Evolutionary conservation across 2,888 invertebrate genomes (phyloP), one percentile per base, ranked within the genome.

Genomic region (Oasisia sp.): DNA sequence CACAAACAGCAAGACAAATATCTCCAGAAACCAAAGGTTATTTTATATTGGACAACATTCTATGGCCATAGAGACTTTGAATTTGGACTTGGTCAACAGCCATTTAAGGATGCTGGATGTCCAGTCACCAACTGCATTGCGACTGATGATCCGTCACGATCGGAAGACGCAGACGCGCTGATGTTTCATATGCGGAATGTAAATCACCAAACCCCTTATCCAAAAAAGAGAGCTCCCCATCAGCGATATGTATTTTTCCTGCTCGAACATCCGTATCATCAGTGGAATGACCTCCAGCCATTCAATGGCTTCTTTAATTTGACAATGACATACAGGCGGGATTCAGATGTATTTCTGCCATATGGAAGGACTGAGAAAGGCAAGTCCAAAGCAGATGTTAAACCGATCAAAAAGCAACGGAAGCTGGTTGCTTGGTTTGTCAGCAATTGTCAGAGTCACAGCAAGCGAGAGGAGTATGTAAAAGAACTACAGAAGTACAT

Each of bases 391-490:
- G 27, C 74, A 27, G 74, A 74, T 74, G 74, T 74, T 27, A n/a
- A 0, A 27, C 74, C 27, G 27, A 5, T 7, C 74, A 74, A 19
- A 7, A 94, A 94, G 50, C 92, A 92, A 12, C n/a, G 7, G 89
- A 93, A 93, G 89, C 44, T 93, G 32, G 93, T 93, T 11, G 94
- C 94, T 3, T 95, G 95, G 95, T 93, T 94, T 89, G 95, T 94
- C 89, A 94, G 94, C 92, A 93, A 94, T 89, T 95, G 95, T 58
- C 8, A 92, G 12, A 94, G 94, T 19, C 91, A 92, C 12, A 93
- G 93, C 89, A 92, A 58, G 89, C 91, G 95, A 56, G 93, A 94
- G 44, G 27, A 58, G 0, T 94, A 94, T 91, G 94, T 94, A 11
- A 58, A 92, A 5, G 91, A 93, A 32, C 91, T 95, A 19, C 92